A percentile compares a stretch with the other conserved stretches of the same genome.
Conservation (phyloP, 1,140 invertebrate genomes). For the Battus philenor region DNA sequence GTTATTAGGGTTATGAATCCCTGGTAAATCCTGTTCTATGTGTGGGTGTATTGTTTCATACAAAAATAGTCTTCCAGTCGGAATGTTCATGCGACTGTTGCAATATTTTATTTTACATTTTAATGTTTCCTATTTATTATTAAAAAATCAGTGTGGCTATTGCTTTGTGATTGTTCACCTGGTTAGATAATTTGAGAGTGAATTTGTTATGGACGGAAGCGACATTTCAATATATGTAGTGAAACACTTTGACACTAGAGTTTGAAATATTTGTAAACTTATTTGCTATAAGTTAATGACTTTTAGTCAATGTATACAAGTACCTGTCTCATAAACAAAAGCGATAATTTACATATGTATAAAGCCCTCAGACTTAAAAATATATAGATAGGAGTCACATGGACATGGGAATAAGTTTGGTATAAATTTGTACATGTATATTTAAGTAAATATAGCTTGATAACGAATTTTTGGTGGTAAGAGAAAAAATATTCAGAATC, state of each 20-base stretch:
- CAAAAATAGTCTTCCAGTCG: conserved; percentile 57
- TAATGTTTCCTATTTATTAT: conserved; percentile 19
- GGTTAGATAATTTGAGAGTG: neutral
- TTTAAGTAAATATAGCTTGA: no score
- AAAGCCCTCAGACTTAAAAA: no score
- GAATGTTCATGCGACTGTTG: conserved; percentile 30
- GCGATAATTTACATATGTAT: no score
- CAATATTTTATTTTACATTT: conserved; percentile 32
- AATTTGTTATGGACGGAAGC: conserved; percentile 13
- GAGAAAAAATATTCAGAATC: no score
- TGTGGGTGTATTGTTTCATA: conserved; percentile 24
- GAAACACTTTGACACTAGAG: conserved; percentile 40
- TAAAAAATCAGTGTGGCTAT: neutral
- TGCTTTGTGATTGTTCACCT: neutral
- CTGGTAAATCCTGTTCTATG: neutral
- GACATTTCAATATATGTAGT: conserved; percentile 44
- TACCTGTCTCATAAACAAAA: conserved; percentile 56
- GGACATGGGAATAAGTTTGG: no score
- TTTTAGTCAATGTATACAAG: conserved; percentile 61
- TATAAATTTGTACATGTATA: no score
- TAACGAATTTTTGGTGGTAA: no score
- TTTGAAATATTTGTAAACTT: conserved; percentile 42
- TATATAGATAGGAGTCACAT: no score
- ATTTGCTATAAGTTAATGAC: conserved; percentile 51
- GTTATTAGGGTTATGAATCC: conserved; percentile 13